phyloP scores from a whole-genome alignment of 2,113 vertebrate genomes.

The Acinonyx jubatus region DNA sequence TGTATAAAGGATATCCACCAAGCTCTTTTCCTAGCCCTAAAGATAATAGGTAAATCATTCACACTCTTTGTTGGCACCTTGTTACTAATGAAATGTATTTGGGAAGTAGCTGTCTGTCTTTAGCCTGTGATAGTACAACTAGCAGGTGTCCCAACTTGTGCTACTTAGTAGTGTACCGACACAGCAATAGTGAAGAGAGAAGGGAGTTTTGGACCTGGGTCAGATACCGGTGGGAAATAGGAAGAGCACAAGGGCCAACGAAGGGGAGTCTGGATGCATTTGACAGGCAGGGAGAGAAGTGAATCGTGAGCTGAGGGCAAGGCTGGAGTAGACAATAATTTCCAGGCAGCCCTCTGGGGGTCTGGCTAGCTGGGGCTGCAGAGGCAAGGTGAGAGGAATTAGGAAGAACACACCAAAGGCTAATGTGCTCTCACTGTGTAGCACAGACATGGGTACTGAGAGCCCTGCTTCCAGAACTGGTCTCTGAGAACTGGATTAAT shows the following conservation, averaged over 20 bases:
- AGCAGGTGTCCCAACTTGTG: background rate
- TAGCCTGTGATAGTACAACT: background rate
- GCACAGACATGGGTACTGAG: no score
- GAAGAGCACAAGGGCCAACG: background rate
- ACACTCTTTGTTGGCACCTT: background rate
- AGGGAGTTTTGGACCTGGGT: background rate
- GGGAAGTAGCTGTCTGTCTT: background rate
- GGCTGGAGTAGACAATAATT: background rate
- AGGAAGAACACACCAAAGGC: background rate
- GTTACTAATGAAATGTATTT: background rate
- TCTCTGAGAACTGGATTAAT: background rate
- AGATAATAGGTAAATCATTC: background rate
- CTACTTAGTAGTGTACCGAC: no score
- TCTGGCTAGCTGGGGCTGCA: background rate
- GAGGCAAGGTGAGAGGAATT: background rate
- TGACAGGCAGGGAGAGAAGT: background rate
- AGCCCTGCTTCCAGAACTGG: background rate
- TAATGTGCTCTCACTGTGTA: background rate
- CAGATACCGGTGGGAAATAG: background rate
- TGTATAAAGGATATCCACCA: background rate
- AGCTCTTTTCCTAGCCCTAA: background rate
- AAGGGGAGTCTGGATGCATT: background rate
- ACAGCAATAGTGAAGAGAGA: background rate
- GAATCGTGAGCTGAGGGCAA: background rate
- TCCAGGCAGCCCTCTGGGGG: background rate